phyloP scores from a whole-genome alignment of 2,888 invertebrate species.

The Aphrophora alni region DNA sequence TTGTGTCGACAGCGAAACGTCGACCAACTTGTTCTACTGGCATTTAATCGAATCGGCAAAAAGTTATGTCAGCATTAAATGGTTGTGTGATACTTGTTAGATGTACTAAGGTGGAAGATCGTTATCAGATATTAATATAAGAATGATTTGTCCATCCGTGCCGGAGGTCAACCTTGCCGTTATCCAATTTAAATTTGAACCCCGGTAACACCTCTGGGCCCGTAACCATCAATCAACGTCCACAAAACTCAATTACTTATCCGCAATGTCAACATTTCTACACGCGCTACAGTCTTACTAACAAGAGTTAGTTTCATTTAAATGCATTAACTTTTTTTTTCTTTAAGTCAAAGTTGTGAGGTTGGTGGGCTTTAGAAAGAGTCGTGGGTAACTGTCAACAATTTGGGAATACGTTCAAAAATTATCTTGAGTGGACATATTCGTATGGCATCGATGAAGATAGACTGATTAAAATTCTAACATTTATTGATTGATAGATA shows the following conservation, averaged over 20 bases:
- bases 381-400: not conserved
- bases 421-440: too few species aligned
- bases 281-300: not conserved
- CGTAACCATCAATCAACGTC: constrained; percentile 5
- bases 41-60: not conserved
- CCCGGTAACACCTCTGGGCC: constrained; percentile 2
- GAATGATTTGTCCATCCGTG: constrained; percentile 32
- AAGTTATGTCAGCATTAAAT: not conserved
- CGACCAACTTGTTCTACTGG: not conserved
- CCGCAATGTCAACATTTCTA: constrained; percentile 3
- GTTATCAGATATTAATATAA: not conserved
- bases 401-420: not conserved
- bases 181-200: constrained; percentile 30
- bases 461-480: too few species aligned
- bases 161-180: constrained; percentile 19
- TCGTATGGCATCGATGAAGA: too few species aligned
- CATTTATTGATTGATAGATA: too few species aligned
- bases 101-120: not conserved
- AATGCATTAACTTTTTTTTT: not conserved
- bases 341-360: not conserved
- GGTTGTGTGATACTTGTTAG: not conserved
- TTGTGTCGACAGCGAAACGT: not conserved
- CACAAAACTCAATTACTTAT: constrained; percentile 2
- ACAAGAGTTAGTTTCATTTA: not conserved
- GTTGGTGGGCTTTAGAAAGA: too few species aligned